Conservation (phyloP, 2,888 invertebrate species). For the Orgyia antiqua region DNA sequence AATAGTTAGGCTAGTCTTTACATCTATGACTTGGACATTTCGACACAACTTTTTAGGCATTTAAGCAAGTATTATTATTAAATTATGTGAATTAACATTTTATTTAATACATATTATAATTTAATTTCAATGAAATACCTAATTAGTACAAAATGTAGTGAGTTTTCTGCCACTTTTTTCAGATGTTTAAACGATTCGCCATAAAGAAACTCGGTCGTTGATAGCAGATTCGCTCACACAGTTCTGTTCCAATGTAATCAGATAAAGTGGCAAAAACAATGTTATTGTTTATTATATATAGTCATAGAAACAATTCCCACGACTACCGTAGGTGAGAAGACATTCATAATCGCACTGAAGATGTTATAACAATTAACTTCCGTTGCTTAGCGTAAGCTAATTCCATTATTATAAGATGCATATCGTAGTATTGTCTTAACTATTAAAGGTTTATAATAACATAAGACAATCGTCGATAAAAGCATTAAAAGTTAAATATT, state of each 20-base stretch:
- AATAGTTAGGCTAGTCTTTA: too few relatives aligned
- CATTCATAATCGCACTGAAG: conserved; percentile 45
- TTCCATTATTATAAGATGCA: conserved; percentile 53
- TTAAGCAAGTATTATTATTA: too few relatives aligned
- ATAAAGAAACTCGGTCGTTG: conserved; percentile 9
- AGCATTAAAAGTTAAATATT: too few relatives aligned
- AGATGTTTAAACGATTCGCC: too few relatives aligned
- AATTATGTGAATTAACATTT: too few relatives aligned
- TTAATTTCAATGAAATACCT: too few relatives aligned
- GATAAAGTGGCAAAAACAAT: conserved; percentile 44
- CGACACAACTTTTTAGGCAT: too few relatives aligned
- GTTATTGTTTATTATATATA: conserved; percentile 29
- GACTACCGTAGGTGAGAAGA: conserved; percentile 51
- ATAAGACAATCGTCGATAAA: too few relatives aligned
- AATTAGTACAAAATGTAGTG: too few relatives aligned
- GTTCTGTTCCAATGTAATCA: conserved; percentile 44
- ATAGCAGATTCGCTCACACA: conserved; percentile 30
- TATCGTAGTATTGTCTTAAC: conserved; percentile 19
- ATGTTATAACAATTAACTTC: conserved; percentile 59
- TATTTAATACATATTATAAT: too few relatives aligned
- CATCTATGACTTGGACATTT: too few relatives aligned
- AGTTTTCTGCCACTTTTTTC: too few relatives aligned
- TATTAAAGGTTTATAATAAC: conserved; percentile 2
- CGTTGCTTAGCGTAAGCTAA: conserved; percentile 55
- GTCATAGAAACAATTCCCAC: conserved; percentile 48